phyloP scores from a whole-genome alignment of 2,113 vertebrate species.

The Hyperopisus bebe region DNA sequence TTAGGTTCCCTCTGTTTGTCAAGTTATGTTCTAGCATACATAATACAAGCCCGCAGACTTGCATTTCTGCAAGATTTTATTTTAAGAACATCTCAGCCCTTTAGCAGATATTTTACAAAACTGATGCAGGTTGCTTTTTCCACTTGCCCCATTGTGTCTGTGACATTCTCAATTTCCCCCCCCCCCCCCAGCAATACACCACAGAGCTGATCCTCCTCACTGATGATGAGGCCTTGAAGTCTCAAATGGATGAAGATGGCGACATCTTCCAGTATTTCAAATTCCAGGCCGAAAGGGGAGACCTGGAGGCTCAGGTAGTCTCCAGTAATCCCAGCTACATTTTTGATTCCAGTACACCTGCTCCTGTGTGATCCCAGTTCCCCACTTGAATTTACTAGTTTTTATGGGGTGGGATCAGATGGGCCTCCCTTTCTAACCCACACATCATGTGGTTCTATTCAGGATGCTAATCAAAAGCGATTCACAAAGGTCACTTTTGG shows the following conservation, averaged over 20 bases:
- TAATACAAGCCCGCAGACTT: neutral
- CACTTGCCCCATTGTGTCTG: neutral
- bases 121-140: neutral
- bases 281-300: conserved; percentile 74
- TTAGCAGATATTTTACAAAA: neutral
- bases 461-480: neutral
- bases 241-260: conserved; percentile 63
- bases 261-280: conserved; percentile 78
- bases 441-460: neutral
- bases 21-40: neutral
- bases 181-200: conserved; percentile 58
- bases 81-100: neutral
- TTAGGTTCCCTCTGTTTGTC: neutral
- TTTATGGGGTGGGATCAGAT: neutral
- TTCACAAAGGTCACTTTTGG: neutral
- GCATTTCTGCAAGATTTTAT: neutral
- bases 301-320: conserved; percentile 73
- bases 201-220: conserved; percentile 72
- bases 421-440: neutral
- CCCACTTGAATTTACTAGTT: neutral
- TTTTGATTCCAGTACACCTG: neutral
- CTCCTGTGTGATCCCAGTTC: neutral
- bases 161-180: neutral
- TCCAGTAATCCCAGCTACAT: neutral
- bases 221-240: conserved; percentile 64